Base-by-base conservation (phyloP, 1,140 invertebrate genomes). In the Ganaspis sp. region DNA sequence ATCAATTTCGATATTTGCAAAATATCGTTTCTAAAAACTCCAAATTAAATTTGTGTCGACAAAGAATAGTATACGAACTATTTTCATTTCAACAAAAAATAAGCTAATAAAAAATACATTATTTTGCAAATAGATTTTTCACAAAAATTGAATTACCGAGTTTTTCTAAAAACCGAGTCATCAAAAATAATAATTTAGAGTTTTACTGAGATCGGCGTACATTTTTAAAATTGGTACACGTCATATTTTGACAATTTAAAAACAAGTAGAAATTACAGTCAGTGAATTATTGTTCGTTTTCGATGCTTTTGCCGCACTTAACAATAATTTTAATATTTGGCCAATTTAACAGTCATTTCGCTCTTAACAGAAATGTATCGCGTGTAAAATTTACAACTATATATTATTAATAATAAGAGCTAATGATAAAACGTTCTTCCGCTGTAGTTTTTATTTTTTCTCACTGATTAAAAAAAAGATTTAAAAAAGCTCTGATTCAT, bases 221-320 rank as follows among this genome's bases (percentile, higher is more conserved):
- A 49, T 49, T 49, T 49, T 49, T 17, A 6, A 15, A 49, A 49
- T n/a, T 49, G 45, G 3, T 45, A 45, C 42, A 45, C n/a, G 11
- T 26, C 21, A 23, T 64, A 29, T 26, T 64, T 64, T 34, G 29
- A 64, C 58, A 64, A 29, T 64, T 64, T 64, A 64, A 64, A 29
- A 64, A 64, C 58, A 64, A 64, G 23, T 64, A 64, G 12, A 64
- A 64, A 64, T 64, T 17, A 11, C 54, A 58, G 54, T 58, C 11
- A 23, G 54, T 58, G 21, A 29, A 21, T 58, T 58, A 58, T 58
- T 58, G 21, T 58, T 58, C 21, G 21, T 58, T 29, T 58, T 58
- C 21, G 54, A 58, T 23, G 54, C 21, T 26, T 9, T 12, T 58
- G n/a, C n/a, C n/a, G n/a, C n/a, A n/a, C n/a, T n/a, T n/a, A n/a